phyloP scores from a whole-genome alignment of 2,888 invertebrate genomes.

The Thyatira batis region DNA sequence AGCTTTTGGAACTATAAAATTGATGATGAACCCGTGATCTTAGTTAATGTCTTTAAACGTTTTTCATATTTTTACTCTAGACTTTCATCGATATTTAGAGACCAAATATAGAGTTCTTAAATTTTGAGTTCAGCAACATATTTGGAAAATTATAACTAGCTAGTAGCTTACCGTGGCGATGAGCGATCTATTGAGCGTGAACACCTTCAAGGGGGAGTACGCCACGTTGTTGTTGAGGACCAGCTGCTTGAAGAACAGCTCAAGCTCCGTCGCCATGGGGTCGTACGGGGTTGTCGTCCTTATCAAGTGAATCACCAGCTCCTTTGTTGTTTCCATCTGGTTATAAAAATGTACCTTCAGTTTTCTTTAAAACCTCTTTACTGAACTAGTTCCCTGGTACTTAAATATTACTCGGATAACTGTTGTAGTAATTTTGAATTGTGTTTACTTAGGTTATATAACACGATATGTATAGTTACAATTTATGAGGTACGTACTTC shows the following conservation, averaged over 20 bases:
- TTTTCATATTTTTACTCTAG: no score
- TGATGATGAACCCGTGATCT: no score
- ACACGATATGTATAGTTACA: background rate
- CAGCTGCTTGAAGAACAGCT: conserved; percentile 65
- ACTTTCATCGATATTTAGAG: no score
- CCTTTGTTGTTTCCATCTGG: conserved; percentile 29
- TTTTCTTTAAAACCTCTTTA: conserved; percentile 5
- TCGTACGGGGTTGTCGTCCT: conserved; percentile 42
- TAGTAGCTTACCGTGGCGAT: conserved; percentile 57
- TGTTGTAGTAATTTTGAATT: no score
- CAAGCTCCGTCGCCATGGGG: conserved; percentile 52
- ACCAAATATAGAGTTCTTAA: no score
- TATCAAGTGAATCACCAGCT: conserved; percentile 28
- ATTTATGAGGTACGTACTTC: conserved; percentile 46
- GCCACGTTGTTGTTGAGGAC: conserved; percentile 54
- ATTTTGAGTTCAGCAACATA: no score
- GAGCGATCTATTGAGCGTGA: conserved; percentile 61
- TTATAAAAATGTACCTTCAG: conserved; percentile 4
- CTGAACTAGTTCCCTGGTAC: no score
- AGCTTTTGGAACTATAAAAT: no score
- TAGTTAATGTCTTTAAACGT: no score
- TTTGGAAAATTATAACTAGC: conserved; percentile 17
- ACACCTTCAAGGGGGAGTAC: conserved; percentile 70
- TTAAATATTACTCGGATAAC: no score
- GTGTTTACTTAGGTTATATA: no score